Evolutionary conservation across 1,140 invertebrate genomes (phyloP).

Genomic region (Melitaea cinxia): DNA sequence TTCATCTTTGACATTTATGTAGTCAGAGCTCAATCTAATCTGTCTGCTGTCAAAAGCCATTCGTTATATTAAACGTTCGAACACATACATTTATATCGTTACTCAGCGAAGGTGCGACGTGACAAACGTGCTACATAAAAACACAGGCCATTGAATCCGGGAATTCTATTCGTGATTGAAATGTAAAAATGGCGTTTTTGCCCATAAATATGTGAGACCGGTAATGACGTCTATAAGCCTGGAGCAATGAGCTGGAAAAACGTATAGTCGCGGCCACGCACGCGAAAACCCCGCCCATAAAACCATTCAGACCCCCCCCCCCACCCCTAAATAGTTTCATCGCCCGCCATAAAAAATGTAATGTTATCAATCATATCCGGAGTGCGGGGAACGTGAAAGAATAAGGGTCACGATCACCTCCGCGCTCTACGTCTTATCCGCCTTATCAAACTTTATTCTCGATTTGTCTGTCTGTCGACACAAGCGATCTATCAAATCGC

Average conservation of each 20-base stretch:
- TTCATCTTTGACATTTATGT: background rate
- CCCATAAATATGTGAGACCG: constrained; percentile 68
- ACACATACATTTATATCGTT: constrained; percentile 15
- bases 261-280: constrained; percentile 57
- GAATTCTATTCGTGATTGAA: constrained; percentile 65
- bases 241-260: constrained; percentile 73
- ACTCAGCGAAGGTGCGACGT: constrained; percentile 8
- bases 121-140: constrained; percentile 38
- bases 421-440: constrained; percentile 52
- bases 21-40: background rate
- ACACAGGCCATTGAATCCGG: constrained; percentile 45
- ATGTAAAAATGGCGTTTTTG: constrained; percentile 60
- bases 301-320: constrained; percentile 41
- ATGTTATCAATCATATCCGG: constrained; percentile 58
- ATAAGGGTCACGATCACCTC: constrained; percentile 52
- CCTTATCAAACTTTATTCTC: constrained; percentile 63
- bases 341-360: constrained; percentile 66
- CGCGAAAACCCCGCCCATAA: constrained; percentile 44
- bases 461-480: constrained; percentile 59
- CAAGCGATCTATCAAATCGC: constrained; percentile 43
- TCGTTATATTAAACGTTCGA: background rate
- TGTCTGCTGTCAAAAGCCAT: background rate
- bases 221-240: constrained; percentile 72
- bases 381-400: constrained; percentile 49
- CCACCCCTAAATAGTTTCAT: constrained; percentile 59